Percentiles rank a stretch among this genome's conserved stretches.
These are phyloP conservation scores for Andrena camellia DNA, from an alignment of 2,888 invertebrate genomes.

Conservation along the genomic window DNA sequence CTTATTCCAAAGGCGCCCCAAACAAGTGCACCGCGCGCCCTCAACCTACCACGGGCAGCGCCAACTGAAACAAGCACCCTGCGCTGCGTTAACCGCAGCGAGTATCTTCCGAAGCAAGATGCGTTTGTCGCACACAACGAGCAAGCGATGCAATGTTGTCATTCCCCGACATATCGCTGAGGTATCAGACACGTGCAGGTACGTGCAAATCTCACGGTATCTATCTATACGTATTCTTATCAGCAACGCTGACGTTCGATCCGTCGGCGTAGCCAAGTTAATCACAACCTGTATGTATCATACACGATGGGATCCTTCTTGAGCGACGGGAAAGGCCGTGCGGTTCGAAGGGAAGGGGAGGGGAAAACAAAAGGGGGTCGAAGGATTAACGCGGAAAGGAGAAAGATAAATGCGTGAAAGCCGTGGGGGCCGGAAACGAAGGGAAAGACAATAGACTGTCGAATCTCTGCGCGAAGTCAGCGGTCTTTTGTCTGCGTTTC, in stretches of 20 bases:
- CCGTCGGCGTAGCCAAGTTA: constrained; percentile 26
- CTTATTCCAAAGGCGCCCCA: no score
- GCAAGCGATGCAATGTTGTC: constrained; percentile 42
- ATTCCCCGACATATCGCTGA: constrained; percentile 35
- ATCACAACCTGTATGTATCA: constrained; percentile 18
- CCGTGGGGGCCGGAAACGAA: constrained; percentile 48
- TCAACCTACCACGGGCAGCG: no score
- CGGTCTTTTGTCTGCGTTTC: constrained; percentile 49
- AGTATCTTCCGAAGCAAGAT: not conserved
- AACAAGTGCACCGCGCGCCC: no score
- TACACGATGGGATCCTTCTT: not conserved
- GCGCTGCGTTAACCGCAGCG: no score
- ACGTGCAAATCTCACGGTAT: constrained; percentile 68
- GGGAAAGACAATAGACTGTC: constrained; percentile 56
- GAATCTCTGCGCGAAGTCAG: constrained; percentile 38
- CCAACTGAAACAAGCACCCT: no score
- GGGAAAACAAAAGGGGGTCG: constrained; percentile 23
- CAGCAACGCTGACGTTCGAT: constrained; percentile 52
- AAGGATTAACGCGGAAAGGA: constrained; percentile 32
- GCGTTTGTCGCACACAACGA: not conserved
- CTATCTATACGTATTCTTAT: constrained; percentile 62
- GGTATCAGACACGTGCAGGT: constrained; percentile 64
- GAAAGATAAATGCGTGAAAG: constrained; percentile 33
- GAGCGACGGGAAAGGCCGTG: not conserved
- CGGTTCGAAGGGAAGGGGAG: not conserved